Conservation (phyloP, 1,140 invertebrate genomes). For the Drosophila subobscura region DNA sequence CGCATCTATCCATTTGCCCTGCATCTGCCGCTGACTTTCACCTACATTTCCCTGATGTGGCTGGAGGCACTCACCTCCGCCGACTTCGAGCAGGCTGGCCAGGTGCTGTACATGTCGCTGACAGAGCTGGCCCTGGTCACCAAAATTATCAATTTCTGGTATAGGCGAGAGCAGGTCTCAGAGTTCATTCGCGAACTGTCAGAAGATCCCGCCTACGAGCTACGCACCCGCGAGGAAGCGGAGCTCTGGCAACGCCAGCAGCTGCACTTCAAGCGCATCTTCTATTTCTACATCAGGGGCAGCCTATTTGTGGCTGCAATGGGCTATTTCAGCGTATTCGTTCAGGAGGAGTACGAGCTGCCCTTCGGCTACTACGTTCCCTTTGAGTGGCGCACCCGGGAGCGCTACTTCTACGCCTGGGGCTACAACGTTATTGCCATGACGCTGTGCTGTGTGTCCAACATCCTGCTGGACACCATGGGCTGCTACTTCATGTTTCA, state of each 20-base stretch:
- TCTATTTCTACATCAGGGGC: slow-evolving; percentile 39
- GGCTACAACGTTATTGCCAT: slow-evolving; percentile 64
- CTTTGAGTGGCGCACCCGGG: slow-evolving; percentile 64
- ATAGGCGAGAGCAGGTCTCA: slow-evolving; percentile 23
- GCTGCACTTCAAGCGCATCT: slow-evolving; percentile 46
- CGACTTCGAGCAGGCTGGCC: slow-evolving; percentile 54
- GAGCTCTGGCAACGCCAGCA: slow-evolving; percentile 44
- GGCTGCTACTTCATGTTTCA: slow-evolving; percentile 75
- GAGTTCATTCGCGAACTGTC: slow-evolving; percentile 44
- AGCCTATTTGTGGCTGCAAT: slow-evolving; percentile 31
- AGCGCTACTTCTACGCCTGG: slow-evolving; percentile 64
- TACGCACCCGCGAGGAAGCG: slow-evolving; percentile 32
- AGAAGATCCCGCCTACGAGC: slow-evolving; percentile 7
- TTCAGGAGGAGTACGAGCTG: slow-evolving; percentile 52
- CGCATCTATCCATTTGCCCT: slow-evolving; percentile 40
- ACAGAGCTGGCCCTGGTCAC: slow-evolving; percentile 57
- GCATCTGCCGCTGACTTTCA: slow-evolving; percentile 69
- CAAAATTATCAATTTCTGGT: slow-evolving; percentile 70
- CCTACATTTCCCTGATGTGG: slow-evolving; percentile 67
- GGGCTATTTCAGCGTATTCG: slow-evolving; percentile 52
- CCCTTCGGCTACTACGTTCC: slow-evolving; percentile 73
- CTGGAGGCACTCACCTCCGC: slow-evolving; percentile 47
- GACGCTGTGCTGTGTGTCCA: slow-evolving; percentile 62
- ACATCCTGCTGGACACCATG: slow-evolving; percentile 59
- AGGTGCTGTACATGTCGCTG: slow-evolving; percentile 71